Percentiles rank a stretch among this genome's conserved stretches.
Evolutionary conservation across 2,888 invertebrate genomes (phyloP).

Genomic region (Apoderus coryli): DNA sequence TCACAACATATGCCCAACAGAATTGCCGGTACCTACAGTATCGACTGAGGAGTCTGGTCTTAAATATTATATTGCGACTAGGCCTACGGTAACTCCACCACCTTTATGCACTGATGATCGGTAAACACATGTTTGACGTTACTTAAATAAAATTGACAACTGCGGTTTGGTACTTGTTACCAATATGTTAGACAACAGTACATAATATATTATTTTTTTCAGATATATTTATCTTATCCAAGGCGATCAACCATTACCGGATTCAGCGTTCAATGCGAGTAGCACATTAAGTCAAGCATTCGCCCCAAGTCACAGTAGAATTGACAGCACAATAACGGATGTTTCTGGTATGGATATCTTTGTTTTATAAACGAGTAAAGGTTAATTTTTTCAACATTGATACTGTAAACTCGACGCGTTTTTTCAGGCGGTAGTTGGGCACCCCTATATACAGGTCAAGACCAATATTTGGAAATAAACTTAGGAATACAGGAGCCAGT

Average conservation of each 20-base stretch:
- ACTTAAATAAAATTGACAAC: too few relatives aligned
- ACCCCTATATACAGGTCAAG: constrained; percentile 40
- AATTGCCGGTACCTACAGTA: too few relatives aligned
- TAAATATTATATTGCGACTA: constrained; percentile 4
- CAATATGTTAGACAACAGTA: too few relatives aligned
- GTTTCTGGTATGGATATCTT: constrained; percentile 17
- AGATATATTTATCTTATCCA: constrained; percentile 14
- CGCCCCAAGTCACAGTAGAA: constrained; percentile 38
- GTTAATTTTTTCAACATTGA: constrained; percentile 7
- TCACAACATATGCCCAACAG: constrained; percentile 33
- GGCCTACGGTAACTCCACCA: constrained; percentile 14
- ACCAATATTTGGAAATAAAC: constrained; percentile 51
- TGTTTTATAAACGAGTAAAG: neutral
- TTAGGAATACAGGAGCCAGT: constrained; percentile 50
- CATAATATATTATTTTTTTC: constrained; percentile 6
- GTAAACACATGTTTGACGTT: too few relatives aligned
- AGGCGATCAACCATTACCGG: constrained; percentile 35
- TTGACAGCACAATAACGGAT: constrained; percentile 24
- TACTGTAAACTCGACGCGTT: too few relatives aligned
- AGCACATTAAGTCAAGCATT: constrained; percentile 36
- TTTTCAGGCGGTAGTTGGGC: constrained; percentile 55
- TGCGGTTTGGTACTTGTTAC: too few relatives aligned
- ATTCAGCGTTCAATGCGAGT: constrained; percentile 44
- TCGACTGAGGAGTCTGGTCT: too few relatives aligned
- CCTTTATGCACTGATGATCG: constrained; percentile 13